Evolutionary conservation across 1,140 invertebrate species (phyloP).

Genomic region (Sipha flava): DNA sequence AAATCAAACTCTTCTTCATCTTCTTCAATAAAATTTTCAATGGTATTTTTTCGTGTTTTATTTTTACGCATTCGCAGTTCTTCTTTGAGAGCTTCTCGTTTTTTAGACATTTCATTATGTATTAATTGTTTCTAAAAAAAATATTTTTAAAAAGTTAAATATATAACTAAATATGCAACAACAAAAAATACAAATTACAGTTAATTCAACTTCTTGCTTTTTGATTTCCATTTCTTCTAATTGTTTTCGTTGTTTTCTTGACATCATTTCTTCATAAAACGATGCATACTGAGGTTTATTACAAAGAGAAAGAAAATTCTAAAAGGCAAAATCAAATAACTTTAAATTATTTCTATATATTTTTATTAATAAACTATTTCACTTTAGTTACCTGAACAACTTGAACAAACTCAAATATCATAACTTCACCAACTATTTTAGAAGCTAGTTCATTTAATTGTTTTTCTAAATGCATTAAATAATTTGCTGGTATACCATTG

Average conservation of each 20-base stretch:
- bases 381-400: constrained; percentile 48
- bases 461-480: constrained; percentile 49
- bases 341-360: neutral
- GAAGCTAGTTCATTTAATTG: constrained; percentile 52
- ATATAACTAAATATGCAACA: neutral
- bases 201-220: constrained; percentile 53
- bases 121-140: constrained; percentile 50
- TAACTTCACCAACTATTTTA: constrained; percentile 58
- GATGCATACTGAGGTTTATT: constrained; percentile 65
- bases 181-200: constrained; percentile 41
- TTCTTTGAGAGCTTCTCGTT: constrained; percentile 56
- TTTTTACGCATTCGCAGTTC: constrained; percentile 48
- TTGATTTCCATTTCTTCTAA: constrained; percentile 52
- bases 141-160: neutral
- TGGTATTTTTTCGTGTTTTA: constrained; percentile 19
- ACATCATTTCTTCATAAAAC: constrained; percentile 77
- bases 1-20: constrained; percentile 20
- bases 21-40: neutral
- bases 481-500: constrained; percentile 58
- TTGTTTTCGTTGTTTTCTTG: constrained; percentile 53
- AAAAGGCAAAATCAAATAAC: constrained; percentile 34
- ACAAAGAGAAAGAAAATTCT: constrained; percentile 59
- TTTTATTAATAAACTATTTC: neutral
- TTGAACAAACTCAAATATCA: constrained; percentile 66
- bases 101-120: constrained; percentile 58